These are phyloP conservation scores for Oreortyx pictus DNA, from an alignment of 2,797 vertebrate genomes.

Conservation along the genomic window DNA sequence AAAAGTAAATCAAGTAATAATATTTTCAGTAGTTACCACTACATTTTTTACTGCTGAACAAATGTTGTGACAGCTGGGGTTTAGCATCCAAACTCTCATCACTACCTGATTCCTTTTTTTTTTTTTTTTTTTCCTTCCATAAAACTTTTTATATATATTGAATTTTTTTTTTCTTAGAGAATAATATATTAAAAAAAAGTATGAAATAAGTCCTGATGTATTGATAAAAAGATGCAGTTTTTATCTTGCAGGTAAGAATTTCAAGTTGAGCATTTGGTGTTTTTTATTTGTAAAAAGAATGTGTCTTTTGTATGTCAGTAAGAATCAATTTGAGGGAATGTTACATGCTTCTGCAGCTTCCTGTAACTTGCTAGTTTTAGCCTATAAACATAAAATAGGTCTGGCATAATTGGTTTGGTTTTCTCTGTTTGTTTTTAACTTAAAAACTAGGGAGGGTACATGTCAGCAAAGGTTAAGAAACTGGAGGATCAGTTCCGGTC, in stretches of 20 bases:
- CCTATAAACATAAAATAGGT: background rate
- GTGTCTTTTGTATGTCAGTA: background rate
- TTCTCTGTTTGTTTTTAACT: constrained; percentile 40
- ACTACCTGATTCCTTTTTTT: background rate
- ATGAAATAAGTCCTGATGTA: background rate
- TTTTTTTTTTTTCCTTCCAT: background rate
- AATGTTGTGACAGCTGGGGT: background rate
- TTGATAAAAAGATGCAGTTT: background rate
- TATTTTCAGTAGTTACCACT: background rate
- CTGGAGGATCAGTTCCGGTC: constrained; percentile 93
- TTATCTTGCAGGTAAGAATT: background rate
- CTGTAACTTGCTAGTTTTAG: background rate
- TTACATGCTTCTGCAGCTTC: background rate
- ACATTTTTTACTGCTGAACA: background rate
- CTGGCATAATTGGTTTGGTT: background rate
- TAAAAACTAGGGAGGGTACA: constrained; percentile 90
- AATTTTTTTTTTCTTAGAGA: background rate
- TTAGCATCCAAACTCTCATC: background rate
- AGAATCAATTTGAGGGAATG: background rate
- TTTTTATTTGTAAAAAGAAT: background rate
- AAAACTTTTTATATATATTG: background rate
- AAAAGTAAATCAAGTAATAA: background rate
- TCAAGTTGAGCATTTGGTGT: background rate
- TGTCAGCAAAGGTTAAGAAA: constrained; percentile 96
- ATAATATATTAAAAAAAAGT: background rate